Percentiles rank a stretch among this genome's conserved stretches.
phyloP scores from a whole-genome alignment of 2,113 vertebrate genomes.

The Alectura lathami region DNA sequence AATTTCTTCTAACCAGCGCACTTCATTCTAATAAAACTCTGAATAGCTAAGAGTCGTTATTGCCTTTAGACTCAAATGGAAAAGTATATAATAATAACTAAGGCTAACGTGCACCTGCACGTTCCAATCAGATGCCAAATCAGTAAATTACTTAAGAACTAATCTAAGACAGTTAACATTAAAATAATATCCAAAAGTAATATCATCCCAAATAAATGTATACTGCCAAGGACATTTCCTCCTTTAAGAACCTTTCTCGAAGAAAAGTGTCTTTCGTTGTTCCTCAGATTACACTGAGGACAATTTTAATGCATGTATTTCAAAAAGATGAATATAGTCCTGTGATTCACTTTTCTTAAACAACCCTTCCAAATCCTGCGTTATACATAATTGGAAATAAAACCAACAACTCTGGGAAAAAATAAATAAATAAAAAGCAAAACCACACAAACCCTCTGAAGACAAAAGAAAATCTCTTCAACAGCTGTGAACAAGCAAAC shows the following conservation, averaged over 20 bases:
- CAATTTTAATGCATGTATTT: not conserved
- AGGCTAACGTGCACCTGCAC: not conserved
- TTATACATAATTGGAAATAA: not conserved
- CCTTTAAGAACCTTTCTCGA: not conserved
- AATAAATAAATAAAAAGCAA: not conserved
- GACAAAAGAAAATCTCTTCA: not conserved
- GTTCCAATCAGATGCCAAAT: not conserved
- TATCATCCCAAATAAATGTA: not conserved
- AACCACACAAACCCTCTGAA: not conserved
- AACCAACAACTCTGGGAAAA: accelerated
- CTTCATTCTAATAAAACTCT: not conserved
- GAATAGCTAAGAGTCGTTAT: not conserved
- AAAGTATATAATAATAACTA: not conserved
- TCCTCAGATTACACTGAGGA: not conserved
- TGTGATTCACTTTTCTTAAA: not conserved
- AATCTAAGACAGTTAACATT: not conserved
- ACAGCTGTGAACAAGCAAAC: not conserved
- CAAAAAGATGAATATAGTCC: not conserved
- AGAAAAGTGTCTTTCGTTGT: not conserved
- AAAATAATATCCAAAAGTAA: not conserved
- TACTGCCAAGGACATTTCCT: not conserved
- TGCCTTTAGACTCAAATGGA: not conserved
- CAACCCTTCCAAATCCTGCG: not conserved
- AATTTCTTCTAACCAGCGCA: not conserved
- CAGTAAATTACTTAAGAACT: not conserved